These are phyloP conservation scores for Odocoileus virginianus DNA, from an alignment of 2,113 vertebrate species.

Conservation along the genomic window DNA sequence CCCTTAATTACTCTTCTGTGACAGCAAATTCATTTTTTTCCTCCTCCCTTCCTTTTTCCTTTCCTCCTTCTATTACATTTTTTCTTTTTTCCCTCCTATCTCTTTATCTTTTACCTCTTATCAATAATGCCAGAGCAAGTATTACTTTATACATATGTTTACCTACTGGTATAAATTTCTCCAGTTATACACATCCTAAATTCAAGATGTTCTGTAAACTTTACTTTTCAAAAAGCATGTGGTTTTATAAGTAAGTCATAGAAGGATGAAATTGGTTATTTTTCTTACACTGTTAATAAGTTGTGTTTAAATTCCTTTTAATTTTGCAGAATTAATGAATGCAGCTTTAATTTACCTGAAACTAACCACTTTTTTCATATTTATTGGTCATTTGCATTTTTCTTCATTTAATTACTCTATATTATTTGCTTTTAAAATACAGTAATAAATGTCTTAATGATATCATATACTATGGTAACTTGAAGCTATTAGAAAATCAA, in stretches of 20 bases:
- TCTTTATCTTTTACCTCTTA: background rate
- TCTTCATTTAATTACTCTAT: background rate
- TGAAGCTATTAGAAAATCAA: conserved; percentile 31
- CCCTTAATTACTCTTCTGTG: background rate
- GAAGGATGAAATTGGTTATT: background rate
- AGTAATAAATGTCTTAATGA: background rate
- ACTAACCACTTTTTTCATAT: background rate
- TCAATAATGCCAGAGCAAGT: background rate
- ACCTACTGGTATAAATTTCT: background rate
- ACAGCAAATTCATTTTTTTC: background rate
- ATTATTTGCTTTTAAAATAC: background rate
- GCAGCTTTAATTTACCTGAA: background rate
- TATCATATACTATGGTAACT: background rate
- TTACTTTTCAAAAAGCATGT: background rate
- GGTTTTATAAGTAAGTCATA: background rate
- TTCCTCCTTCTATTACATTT: background rate
- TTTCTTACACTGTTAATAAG: background rate
- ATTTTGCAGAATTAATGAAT: background rate
- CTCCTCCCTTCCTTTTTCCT: background rate
- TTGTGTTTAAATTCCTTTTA: background rate
- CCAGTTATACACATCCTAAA: background rate
- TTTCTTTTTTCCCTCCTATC: background rate
- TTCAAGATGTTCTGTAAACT: background rate
- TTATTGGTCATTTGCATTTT: background rate
- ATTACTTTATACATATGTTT: background rate